A percentile compares a stretch with the other conserved stretches of the same genome.
phyloP scores from a whole-genome alignment of 2,113 vertebrate species.

The Amblyopsis rosae region DNA sequence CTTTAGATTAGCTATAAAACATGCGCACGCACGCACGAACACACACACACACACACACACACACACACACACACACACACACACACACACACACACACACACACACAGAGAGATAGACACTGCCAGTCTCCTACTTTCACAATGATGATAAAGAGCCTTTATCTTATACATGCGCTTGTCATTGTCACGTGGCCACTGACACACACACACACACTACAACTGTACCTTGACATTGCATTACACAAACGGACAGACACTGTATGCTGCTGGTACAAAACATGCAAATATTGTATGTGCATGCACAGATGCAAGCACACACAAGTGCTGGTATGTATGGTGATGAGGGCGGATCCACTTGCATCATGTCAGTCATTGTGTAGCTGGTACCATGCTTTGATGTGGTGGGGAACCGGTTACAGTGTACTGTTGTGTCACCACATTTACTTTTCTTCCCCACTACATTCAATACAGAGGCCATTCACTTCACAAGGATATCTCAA shows the following conservation, averaged over 20 bases:
- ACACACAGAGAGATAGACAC: slow-evolving; percentile 37
- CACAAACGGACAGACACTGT: background rate
- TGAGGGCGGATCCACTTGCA: no score
- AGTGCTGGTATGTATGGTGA: no score
- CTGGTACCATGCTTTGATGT: no score
- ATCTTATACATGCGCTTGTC: slow-evolving; percentile 24
- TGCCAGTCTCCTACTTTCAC: slow-evolving; percentile 52
- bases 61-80: slow-evolving; percentile 2
- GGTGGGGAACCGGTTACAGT: no score
- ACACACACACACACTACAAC: slow-evolving; percentile 4
- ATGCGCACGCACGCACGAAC: slow-evolving; percentile 33
- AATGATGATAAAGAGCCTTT: slow-evolving; percentile 47
- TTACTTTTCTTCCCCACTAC: no score
- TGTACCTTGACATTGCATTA: background rate
- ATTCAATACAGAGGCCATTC: no score
- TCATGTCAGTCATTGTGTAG: no score
- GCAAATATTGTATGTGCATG: no score
- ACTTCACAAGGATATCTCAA: no score
- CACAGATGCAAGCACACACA: no score
- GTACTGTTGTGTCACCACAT: no score
- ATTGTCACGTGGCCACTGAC: background rate
- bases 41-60: slow-evolving; percentile 9
- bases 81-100: background rate
- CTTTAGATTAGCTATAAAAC: slow-evolving; percentile 30
- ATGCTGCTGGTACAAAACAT: background rate